Conservation (phyloP, 2,113 vertebrate genomes). For the Lepus americanus region DNA sequence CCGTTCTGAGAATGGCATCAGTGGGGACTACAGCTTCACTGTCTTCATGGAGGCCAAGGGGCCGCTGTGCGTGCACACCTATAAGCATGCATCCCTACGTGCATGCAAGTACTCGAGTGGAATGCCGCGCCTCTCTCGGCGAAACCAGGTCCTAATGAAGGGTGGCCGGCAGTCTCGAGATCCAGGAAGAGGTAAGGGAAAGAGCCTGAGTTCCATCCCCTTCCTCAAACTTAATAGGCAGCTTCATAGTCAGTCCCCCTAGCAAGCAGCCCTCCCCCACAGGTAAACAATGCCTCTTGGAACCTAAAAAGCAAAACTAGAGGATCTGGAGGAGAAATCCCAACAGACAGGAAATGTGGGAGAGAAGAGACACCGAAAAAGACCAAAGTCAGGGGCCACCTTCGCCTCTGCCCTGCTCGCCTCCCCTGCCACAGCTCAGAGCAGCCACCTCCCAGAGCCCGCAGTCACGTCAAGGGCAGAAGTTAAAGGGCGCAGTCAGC, state of each 20-base stretch:
- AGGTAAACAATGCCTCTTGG: constrained; percentile 38
- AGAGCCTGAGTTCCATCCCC: constrained; percentile 36
- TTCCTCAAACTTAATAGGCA: constrained; percentile 24
- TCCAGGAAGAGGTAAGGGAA: constrained; percentile 46
- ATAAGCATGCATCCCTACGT: constrained; percentile 73
- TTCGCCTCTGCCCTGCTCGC: constrained; percentile 20
- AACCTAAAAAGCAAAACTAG: constrained; percentile 56
- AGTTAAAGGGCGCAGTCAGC: background rate
- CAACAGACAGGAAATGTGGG: constrained; percentile 30
- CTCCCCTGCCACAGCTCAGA: constrained; percentile 16
- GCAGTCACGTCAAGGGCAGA: background rate
- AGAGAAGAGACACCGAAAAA: constrained; percentile 55
- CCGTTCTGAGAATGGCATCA: background rate
- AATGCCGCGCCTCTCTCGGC: constrained; percentile 54
- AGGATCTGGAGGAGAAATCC: constrained; percentile 63
- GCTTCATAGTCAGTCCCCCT: constrained; percentile 5
- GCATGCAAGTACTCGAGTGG: constrained; percentile 78
- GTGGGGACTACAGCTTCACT: constrained; percentile 41
- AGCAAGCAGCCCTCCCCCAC: constrained; percentile 14
- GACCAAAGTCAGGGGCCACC: background rate
- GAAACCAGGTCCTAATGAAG: constrained; percentile 44
- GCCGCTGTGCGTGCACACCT: constrained; percentile 72
- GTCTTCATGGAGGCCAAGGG: constrained; percentile 64
- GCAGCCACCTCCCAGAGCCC: background rate
- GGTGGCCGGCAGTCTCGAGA: constrained; percentile 57